Evolutionary conservation across 2,888 invertebrate species (phyloP).

Genomic region (Aplocera efformata): DNA sequence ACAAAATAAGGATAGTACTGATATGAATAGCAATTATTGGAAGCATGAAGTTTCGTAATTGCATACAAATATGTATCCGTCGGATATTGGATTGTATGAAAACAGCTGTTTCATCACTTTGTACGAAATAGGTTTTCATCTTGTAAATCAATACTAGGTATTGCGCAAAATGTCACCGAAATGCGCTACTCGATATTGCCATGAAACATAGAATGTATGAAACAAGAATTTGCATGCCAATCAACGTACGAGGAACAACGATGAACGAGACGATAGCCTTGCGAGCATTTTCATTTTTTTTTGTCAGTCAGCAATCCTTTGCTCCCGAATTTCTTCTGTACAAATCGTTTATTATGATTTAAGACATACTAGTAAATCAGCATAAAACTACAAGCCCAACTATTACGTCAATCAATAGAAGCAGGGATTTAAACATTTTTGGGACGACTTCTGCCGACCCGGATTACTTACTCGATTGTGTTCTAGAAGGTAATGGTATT

Average conservation of each 20-base stretch:
- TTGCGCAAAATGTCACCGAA: conserved; percentile 77
- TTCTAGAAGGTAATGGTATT: conserved; percentile 89
- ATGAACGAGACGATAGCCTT: conserved; percentile 51
- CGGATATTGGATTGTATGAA: conserved; percentile 30
- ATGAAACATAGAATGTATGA: conserved; percentile 44
- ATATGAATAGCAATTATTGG: conserved; percentile 15
- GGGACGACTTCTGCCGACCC: conserved; percentile 69
- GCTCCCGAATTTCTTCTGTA: too few species aligned
- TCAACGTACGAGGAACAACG: conserved; percentile 58
- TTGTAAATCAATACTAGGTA: conserved; percentile 73
- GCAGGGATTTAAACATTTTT: conserved; percentile 46
- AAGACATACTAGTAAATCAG: conserved; percentile 1
- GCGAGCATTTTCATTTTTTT: conserved; percentile 36
- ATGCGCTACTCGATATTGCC: conserved; percentile 58
- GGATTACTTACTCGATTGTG: conserved; percentile 88
- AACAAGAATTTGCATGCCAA: conserved; percentile 59
- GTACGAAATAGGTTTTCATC: conserved; percentile 65
- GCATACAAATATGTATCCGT: conserved; percentile 30
- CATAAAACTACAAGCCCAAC: conserved; percentile 9
- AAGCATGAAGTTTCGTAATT: conserved; percentile 41
- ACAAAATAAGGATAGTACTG: neutral
- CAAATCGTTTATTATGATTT: too few species aligned
- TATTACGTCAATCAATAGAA: conserved; percentile 29
- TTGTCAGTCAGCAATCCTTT: conserved; percentile 17
- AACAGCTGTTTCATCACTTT: conserved; percentile 76